phyloP scores from a whole-genome alignment of 2,888 invertebrate genomes.

The Drosophila demipolita region DNA sequence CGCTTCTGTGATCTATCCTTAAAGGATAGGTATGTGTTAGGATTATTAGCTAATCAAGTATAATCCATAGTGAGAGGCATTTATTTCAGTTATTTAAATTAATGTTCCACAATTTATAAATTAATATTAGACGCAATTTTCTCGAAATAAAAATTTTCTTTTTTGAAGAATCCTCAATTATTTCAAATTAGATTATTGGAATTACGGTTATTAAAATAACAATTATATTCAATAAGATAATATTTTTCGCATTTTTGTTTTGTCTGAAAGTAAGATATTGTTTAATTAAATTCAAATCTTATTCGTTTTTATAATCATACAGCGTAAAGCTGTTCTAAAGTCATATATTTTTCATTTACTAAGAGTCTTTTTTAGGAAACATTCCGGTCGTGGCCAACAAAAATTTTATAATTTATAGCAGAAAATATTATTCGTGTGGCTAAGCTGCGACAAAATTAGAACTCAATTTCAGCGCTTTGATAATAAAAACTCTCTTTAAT shows the following conservation, averaged over 20 bases:
- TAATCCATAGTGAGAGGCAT: not conserved
- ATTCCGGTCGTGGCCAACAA: not conserved
- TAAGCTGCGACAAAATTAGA: not conserved
- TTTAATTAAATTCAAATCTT: slow-evolving; percentile 53
- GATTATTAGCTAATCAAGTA: not conserved
- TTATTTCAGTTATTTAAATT: not conserved
- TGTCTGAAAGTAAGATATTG: slow-evolving; percentile 27
- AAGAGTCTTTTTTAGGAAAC: not conserved
- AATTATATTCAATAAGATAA: not conserved
- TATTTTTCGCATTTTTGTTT: not conserved
- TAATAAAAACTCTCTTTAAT: not conserved
- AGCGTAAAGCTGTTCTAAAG: not conserved
- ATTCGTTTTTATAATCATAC: slow-evolving; percentile 18
- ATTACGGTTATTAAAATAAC: not conserved
- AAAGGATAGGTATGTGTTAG: not conserved
- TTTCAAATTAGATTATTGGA: not conserved
- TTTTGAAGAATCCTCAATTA: not conserved
- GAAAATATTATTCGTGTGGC: slow-evolving; percentile 4
- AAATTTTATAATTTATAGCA: slow-evolving; percentile 16
- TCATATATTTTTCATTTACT: slow-evolving; percentile 21
- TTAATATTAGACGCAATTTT: no score
- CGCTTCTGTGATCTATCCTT: slow-evolving; percentile 46
- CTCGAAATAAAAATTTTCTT: not conserved
- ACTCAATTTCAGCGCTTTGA: not conserved
- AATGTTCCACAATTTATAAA: not conserved